Evolutionary conservation across 1,140 invertebrate genomes (phyloP).

Genomic region (Brachionus manjavacas): DNA sequence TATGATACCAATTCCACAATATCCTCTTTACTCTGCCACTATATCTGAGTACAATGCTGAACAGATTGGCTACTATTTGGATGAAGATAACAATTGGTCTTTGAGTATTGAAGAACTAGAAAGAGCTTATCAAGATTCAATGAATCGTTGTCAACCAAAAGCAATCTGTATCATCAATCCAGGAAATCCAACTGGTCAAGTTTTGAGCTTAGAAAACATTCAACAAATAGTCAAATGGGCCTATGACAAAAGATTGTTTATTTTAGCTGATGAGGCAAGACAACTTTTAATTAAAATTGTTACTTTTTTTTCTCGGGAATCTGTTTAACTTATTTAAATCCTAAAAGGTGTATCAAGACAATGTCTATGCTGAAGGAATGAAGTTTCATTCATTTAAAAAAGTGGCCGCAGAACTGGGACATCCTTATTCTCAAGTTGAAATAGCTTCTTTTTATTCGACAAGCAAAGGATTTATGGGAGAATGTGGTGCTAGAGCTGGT

Average conservation of each 20-base stretch:
- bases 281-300: neutral
- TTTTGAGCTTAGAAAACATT: constrained; percentile 81
- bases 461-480: constrained; percentile 78
- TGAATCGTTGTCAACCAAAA: constrained; percentile 68
- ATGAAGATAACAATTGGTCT: constrained; percentile 83
- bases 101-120: constrained; percentile 76
- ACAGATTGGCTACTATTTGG: constrained; percentile 78
- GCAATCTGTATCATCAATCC: constrained; percentile 95
- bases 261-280: constrained; percentile 87
- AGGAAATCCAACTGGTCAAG: constrained; percentile 91
- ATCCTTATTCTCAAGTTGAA: constrained; percentile 75
- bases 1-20: constrained; percentile 96
- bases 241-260: constrained; percentile 73
- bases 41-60: constrained; percentile 60
- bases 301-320: neutral
- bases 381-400: constrained; percentile 92
- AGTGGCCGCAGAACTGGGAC: constrained; percentile 78
- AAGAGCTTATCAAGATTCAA: constrained; percentile 68
- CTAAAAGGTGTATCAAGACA: constrained; percentile 75
- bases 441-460: constrained; percentile 91
- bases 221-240: constrained; percentile 88
- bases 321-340: constrained; percentile 24
- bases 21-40: constrained; percentile 92
- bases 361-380: constrained; percentile 81
- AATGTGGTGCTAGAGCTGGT: constrained; percentile 53